Evolutionary conservation across 2,113 vertebrate genomes (phyloP), one percentile per base, ranked within the genome.

Genomic region (Chrysemys picta): DNA sequence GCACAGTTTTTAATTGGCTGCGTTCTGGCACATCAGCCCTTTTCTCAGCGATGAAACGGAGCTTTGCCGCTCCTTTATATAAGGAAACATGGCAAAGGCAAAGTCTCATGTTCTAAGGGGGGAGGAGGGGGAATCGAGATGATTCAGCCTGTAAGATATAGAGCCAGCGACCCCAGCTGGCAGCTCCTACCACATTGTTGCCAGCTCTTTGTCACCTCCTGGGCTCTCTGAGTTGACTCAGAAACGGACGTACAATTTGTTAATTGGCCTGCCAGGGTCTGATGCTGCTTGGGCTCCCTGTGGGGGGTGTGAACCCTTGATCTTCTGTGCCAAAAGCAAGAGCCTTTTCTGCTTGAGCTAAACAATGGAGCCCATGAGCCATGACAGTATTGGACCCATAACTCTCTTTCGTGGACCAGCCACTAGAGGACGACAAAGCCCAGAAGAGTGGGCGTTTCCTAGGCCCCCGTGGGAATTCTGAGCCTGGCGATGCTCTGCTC

Each of bases 1-100:
- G 54, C 52, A 72, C 52, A 54, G 62, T 79, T 97, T 88, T 95
- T 97, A 97, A 97, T 95, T 97, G 94, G 85, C 92, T 92, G 65
- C 82, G 49, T 72, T 93, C 88, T 82, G 93, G 89, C 84, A 88
- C 95, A 94, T 91, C 3, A 0, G 79, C 82, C 49, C 69, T 38
- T 2, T 96, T 89, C 84, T 93, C 80, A 17, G 91, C 72, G 72
- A 91, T 75, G 91, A 96, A 96, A 88, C 52, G 54, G 82, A 85
- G 76, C 49, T 29, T 22, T 79, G 56, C 35, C 14, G 50, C 14
- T 95, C 82, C n/a, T 22, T 91, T 78, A 59, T 65, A 59, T n/a
- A 1, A 3, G 81, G 92, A 25, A 93, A 25, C 19, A 42, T 35
- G 82, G 75, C 57, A 92, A 91, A 76, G 84, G 59, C 27, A 84